Conservation (phyloP, 1,140 invertebrate species). For the Potamilus streckersoni region DNA sequence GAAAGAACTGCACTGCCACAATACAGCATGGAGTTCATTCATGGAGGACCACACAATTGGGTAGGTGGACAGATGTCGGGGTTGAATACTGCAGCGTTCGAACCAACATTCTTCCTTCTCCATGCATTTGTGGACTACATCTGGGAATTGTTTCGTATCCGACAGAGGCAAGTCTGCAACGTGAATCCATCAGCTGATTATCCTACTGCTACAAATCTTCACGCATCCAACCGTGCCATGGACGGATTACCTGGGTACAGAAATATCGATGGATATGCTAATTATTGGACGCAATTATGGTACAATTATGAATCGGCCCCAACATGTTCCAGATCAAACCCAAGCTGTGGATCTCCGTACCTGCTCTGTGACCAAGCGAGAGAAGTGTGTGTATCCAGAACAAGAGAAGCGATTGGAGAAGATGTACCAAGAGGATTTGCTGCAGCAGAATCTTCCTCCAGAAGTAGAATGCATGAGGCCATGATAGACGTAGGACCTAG, state of each 20-base stretch:
- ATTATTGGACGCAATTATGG: slow-evolving; percentile 30
- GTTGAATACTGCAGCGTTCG: slow-evolving; percentile 59
- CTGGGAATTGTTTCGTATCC: slow-evolving; percentile 47
- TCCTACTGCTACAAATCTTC: slow-evolving; percentile 10
- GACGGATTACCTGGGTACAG: slow-evolving; percentile 18
- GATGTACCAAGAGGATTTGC: not conserved
- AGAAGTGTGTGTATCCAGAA: slow-evolving; percentile 13
- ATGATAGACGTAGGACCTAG: slow-evolving; percentile 11
- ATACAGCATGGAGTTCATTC: slow-evolving; percentile 45
- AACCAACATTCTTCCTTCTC: slow-evolving; percentile 66
- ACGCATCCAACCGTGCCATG: slow-evolving; percentile 11
- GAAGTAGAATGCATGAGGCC: slow-evolving; percentile 8
- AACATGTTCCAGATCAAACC: slow-evolving; percentile 9
- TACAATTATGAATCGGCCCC: slow-evolving; percentile 28
- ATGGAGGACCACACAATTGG: slow-evolving; percentile 47
- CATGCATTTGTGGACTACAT: slow-evolving; percentile 65
- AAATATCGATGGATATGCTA: slow-evolving; percentile 22
- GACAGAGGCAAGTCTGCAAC: slow-evolving; percentile 13
- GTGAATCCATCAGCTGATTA: slow-evolving; percentile 24
- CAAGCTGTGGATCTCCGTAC: slow-evolving; percentile 26
- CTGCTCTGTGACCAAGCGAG: slow-evolving; percentile 9
- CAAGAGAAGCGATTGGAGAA: not conserved
- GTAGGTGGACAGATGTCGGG: slow-evolving; percentile 49
- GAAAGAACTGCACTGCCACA: slow-evolving; percentile 24
- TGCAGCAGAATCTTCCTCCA: not conserved